Evolutionary conservation across 1,140 invertebrate species (phyloP), one percentile per base, ranked within the genome.

Genomic region (Limonius californicus): DNA sequence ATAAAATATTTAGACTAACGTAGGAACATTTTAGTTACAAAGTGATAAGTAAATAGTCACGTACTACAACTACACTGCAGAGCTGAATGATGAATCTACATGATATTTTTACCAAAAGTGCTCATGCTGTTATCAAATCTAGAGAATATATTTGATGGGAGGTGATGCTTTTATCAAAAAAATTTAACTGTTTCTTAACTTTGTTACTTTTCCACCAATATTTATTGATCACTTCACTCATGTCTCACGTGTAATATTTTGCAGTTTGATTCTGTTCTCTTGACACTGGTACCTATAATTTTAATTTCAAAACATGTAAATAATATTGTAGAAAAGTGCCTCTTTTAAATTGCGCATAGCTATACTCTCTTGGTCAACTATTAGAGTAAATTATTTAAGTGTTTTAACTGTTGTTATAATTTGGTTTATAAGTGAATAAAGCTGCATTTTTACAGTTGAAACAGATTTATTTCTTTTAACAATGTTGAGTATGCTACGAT

Each of bases 41-140:
- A 11, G 59, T 55, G 32, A 61, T 60, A 50, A 19, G 3, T 60
- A 60, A 53, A 39, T 54, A 60, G 18, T 27, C 58, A 60, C 54
- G 15, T 54, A 55, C 9, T 19, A 32, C 7, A 55, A 55, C 6
- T 18, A 55, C 61, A 59, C 62, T 68, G 66, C 67, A 68, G 61
- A 64, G 68, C 66, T 68, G 54, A 62, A 67, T n/a, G n/a, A 62
- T 69, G 57, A 64, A 58, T 68, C 62, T 64, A 59, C 65, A 56
- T 61, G 77, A 80, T 80, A 78, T 80, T 82, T 82, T 82, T 81
- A 83, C 82, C 81, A 81, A 82, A 83, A 83, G 82, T 83, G 82
- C 82, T 83, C 81, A 82, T 81, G 81, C 81, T 82, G 79, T 61
- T 56, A 35, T 50, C 14, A 50, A 50, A 50, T 50, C n/a, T 50